These are phyloP conservation scores for Abramis brama DNA, from an alignment of 2,113 vertebrate species.

Conservation along the genomic window DNA sequence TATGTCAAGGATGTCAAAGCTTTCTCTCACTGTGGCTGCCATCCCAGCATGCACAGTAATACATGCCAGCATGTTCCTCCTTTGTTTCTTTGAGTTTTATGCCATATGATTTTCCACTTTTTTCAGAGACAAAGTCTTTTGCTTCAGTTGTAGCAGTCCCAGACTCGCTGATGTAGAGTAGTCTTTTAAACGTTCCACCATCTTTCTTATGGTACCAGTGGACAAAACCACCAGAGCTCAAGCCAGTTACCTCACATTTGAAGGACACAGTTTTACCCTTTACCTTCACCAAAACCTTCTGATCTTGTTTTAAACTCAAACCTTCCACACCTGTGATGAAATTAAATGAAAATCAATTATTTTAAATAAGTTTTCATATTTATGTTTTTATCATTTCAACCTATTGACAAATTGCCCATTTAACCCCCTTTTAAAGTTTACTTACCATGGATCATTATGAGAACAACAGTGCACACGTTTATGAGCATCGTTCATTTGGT, in stretches of 20 bases:
- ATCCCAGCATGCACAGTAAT: slow-evolving; percentile 11
- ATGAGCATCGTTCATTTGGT: background rate
- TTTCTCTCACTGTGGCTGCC: slow-evolving; percentile 25
- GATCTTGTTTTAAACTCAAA: background rate
- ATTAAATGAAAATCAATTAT: background rate
- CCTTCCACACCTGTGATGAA: background rate
- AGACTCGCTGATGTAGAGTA: background rate
- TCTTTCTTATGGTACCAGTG: slow-evolving; percentile 24
- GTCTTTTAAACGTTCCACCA: background rate
- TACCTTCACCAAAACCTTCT: background rate
- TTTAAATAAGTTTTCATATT: background rate
- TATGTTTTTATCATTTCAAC: background rate
- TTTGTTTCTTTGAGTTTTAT: background rate
- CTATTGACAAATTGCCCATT: background rate
- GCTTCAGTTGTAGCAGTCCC: background rate
- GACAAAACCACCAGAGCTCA: background rate
- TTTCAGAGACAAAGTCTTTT: background rate
- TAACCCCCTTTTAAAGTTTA: background rate
- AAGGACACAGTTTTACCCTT: background rate
- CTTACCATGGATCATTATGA: slow-evolving; percentile 18
- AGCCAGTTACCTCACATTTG: background rate
- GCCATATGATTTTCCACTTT: background rate
- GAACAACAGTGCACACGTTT: background rate
- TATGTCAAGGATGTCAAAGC: background rate
- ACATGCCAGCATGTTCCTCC: background rate